phyloP scores from a whole-genome alignment of 2,888 invertebrate genomes.

The Brachycybe producta region DNA sequence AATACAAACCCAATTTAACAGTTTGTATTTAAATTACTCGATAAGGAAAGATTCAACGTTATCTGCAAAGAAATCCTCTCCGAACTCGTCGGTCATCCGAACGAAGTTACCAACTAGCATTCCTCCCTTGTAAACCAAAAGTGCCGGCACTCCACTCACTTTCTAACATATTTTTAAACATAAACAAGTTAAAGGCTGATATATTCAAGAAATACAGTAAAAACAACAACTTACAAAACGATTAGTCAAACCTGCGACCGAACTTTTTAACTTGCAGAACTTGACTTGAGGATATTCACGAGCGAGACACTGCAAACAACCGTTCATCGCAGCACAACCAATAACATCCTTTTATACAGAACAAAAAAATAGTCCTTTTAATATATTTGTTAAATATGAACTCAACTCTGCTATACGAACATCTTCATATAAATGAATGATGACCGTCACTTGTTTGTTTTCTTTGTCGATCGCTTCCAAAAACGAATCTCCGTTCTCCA shows the following conservation, averaged over 20 bases:
- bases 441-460: conserved; percentile 62
- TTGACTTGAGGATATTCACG: conserved; percentile 68
- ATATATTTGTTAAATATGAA: not conserved
- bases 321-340: conserved; percentile 55
- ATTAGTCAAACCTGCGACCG: conserved; percentile 69
- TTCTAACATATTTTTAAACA: conserved; percentile 34
- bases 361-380: conserved; percentile 3
- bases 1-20: not conserved
- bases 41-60: conserved; percentile 83
- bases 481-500: conserved; percentile 61
- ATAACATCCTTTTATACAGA: conserved; percentile 26
- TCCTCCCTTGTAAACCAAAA: conserved; percentile 79
- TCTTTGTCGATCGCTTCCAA: conserved; percentile 79
- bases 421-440: conserved; percentile 78
- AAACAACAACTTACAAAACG: conserved; percentile 47
- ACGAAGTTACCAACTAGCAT: conserved; percentile 87
- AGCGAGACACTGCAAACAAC: conserved; percentile 61
- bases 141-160: conserved; percentile 73
- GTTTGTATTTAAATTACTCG: conserved; percentile 40
- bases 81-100: conserved; percentile 69
- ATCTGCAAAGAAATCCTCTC: conserved; percentile 74
- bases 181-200: not conserved
- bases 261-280: conserved; percentile 73
- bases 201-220: not conserved
- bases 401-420: conserved; percentile 26